phyloP scores from a whole-genome alignment of 2,797 vertebrate species.

The Chiloscyllium punctatum region DNA sequence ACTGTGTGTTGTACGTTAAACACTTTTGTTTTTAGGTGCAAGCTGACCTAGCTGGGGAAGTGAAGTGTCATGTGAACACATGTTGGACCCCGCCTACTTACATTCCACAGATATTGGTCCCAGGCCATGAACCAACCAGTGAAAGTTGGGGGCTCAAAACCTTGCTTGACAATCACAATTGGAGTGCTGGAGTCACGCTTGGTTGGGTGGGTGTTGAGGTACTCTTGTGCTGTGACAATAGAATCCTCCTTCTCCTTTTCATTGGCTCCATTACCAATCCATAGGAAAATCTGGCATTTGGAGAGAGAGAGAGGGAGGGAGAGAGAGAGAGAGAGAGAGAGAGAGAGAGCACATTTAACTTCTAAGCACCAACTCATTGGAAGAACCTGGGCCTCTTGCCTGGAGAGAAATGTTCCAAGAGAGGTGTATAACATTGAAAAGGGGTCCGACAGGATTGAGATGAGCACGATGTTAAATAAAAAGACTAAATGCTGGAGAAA shows the following conservation, averaged over 20 bases:
- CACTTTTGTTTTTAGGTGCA: neutral
- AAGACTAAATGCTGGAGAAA: too few species aligned
- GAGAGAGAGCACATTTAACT: slow-evolving; percentile 32
- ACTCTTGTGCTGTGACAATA: slow-evolving; percentile 64
- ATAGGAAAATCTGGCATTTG: slow-evolving; percentile 67
- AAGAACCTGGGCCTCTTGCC: neutral
- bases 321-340: neutral
- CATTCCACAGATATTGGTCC: slow-evolving; percentile 76
- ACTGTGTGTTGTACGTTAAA: too few species aligned
- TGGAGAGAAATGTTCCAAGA: too few species aligned
- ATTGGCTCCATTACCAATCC: slow-evolving; percentile 73
- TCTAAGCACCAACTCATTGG: too few species aligned
- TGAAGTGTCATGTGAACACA: neutral
- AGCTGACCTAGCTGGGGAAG: neutral
- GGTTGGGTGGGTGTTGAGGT: slow-evolving; percentile 73
- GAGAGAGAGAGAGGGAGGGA: neutral
- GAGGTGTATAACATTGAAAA: neutral
- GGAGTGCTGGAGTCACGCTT: slow-evolving; percentile 68
- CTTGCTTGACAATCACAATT: slow-evolving; percentile 72
- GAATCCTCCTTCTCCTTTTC: slow-evolving; percentile 63
- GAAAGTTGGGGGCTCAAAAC: slow-evolving; percentile 78
- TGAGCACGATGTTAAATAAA: neutral
- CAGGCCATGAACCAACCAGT: slow-evolving; percentile 85
- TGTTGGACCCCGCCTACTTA: slow-evolving; percentile 52
- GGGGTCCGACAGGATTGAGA: neutral